phyloP scores from a whole-genome alignment of 2,888 invertebrate species.

The Biston betularia region DNA sequence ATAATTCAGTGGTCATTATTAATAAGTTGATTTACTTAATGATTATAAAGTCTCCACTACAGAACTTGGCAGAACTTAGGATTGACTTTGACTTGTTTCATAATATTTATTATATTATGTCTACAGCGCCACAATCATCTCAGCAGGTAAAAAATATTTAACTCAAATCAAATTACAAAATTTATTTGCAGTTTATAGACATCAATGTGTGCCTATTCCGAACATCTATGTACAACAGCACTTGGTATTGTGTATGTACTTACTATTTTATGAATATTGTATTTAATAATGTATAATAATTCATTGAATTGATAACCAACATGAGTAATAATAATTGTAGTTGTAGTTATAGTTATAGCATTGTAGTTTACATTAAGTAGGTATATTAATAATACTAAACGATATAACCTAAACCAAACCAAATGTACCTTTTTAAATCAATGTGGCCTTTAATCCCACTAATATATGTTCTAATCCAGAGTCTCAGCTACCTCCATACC shows the following conservation, averaged over 20 bases:
- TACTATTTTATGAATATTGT: constrained; percentile 36
- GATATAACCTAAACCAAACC: neutral
- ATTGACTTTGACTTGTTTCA: too few species aligned
- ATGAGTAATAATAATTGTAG: neutral
- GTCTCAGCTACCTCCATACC: too few species aligned
- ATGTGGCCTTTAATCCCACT: too few species aligned
- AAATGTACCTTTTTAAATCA: too few species aligned
- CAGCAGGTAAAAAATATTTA: neutral
- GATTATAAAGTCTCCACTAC: too few species aligned
- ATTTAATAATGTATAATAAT: neutral
- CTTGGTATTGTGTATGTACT: constrained; percentile 80
- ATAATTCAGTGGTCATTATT: too few species aligned
- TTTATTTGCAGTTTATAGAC: constrained; percentile 71
- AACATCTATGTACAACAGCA: constrained; percentile 64
- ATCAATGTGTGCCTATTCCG: constrained; percentile 74
- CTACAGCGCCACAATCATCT: too few species aligned
- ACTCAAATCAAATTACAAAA: constrained; percentile 33
- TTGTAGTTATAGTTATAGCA: neutral
- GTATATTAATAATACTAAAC: neutral
- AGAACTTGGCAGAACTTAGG: too few species aligned
- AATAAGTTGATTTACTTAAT: too few species aligned
- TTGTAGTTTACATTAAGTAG: neutral
- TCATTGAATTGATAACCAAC: neutral
- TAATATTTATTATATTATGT: too few species aligned
- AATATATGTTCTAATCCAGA: too few species aligned